Evolutionary conservation across 2,888 invertebrate species (phyloP), one percentile per base, ranked within the genome.

Genomic region (Agrochola lota): DNA sequence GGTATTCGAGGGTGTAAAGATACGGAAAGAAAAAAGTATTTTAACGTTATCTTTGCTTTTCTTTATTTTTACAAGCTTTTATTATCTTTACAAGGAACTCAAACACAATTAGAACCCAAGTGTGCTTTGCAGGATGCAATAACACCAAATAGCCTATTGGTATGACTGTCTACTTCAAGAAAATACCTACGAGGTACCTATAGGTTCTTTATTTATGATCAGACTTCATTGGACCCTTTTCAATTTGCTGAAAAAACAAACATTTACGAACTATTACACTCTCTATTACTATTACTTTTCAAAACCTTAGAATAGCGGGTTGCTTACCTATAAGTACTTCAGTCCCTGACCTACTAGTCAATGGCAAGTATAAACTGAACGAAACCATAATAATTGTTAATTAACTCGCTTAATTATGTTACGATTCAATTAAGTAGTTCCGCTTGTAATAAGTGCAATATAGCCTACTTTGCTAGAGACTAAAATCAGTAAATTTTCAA

Each of bases 361-460:
- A n/a, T 15, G 4, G 6, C 8, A 67, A 40, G 46, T 55, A 15
- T 55, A 55, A 35, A 75, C 15, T 62, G 0, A 40, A 49, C 15
- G 23, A 79, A 75, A 82, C 52, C 62, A 49, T 57, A 55, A 6
- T 43, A 74, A 62, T 55, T 40, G 15, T n/a, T 75, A 74, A 67
- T 74, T 81, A 60, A 30, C 46, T 60, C n/a, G 23, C 8, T 63
- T 49, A 55, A 26, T 69, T 66, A 46, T 76, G 35, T 20, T 55
- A 26, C 40, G 23, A n/a, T 43, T 68, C 2, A 26, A 43, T 12
- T 46, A 64, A 35, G 20, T 20, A 8, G 57, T 66, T 49, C 60
- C 12, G 9, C 26, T 30, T n/a, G 8, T 52, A 40, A 17, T 26
- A 73, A 23, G 11, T 23, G 4, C 30, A 7, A 3, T 46, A 8